Conservation (phyloP, 2,113 vertebrate species). For the Ciconia maguari region DNA sequence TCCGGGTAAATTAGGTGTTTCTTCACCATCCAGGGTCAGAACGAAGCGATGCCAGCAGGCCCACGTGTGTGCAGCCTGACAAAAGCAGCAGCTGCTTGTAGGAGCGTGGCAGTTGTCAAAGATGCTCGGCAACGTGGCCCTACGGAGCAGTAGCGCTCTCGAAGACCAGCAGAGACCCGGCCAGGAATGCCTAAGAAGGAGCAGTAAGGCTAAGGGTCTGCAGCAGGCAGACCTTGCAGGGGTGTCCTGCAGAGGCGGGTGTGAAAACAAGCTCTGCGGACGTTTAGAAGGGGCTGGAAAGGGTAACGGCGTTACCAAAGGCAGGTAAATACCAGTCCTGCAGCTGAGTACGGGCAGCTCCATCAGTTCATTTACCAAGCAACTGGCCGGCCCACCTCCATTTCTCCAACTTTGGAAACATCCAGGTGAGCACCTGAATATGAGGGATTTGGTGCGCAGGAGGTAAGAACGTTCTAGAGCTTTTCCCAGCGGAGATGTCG, state of each 20-base stretch:
- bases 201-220: not conserved
- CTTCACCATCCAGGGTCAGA: accelerated
- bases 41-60: not conserved
- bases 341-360: accelerated
- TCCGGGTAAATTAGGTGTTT: accelerated
- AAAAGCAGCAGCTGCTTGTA: accelerated
- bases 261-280: not conserved
- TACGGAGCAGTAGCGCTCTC: accelerated
- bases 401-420: not conserved
- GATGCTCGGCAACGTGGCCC: accelerated
- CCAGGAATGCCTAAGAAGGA: not conserved
- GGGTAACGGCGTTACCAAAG: not conserved
- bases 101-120: accelerated
- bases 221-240: not conserved
- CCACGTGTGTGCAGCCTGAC: not conserved
- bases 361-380: accelerated
- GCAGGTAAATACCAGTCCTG: not conserved
- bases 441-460: not conserved
- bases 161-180: accelerated
- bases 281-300: accelerated
- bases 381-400: accelerated
- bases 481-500: not conserved
- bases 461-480: not conserved
- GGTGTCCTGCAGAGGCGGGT: not conserved
- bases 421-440: not conserved